Conservation (phyloP, 2,888 invertebrate species). For the Prosopocoilus inquinatus region DNA sequence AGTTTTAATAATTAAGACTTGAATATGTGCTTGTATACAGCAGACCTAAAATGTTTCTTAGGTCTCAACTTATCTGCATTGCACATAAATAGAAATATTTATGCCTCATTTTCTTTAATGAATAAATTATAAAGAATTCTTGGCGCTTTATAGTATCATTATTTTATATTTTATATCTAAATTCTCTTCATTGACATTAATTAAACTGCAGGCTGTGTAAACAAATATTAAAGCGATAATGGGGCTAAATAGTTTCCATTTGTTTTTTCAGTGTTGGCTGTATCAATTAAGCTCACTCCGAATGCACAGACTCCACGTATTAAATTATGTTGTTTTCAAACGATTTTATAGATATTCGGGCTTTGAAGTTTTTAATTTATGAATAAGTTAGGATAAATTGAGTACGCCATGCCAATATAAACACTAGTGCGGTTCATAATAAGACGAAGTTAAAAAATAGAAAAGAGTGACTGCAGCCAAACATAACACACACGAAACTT, state of each 20-base stretch:
- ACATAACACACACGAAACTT: constrained; percentile 4
- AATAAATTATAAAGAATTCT: too few species aligned
- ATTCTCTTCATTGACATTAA: neutral
- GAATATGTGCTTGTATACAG: too few species aligned
- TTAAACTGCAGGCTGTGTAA: neutral
- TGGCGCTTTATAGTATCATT: neutral
- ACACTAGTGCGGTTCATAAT: constrained; percentile 1
- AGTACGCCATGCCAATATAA: constrained; percentile 7
- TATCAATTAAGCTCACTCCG: neutral
- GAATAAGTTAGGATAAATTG: constrained; percentile 12
- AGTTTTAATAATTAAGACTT: too few species aligned
- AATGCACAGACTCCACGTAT: neutral
- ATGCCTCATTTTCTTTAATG: too few species aligned
- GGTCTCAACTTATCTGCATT: too few species aligned
- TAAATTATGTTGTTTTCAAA: constrained; percentile 1
- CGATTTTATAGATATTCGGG: constrained; percentile 2
- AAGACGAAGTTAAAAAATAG: constrained; percentile 2
- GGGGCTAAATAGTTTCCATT: neutral
- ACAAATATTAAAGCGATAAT: constrained; percentile 1
- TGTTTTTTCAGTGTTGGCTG: constrained; percentile 1
- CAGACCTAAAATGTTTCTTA: too few species aligned
- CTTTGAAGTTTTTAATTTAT: constrained; percentile 15
- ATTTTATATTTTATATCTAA: neutral
- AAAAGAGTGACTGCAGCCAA: constrained; percentile 3
- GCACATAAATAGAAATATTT: too few species aligned